A percentile compares a stretch with the other conserved stretches of the same genome.
These are phyloP conservation scores for Arctopsyche grandis DNA, from an alignment of 1,140 invertebrate species.

Conservation along the genomic window DNA sequence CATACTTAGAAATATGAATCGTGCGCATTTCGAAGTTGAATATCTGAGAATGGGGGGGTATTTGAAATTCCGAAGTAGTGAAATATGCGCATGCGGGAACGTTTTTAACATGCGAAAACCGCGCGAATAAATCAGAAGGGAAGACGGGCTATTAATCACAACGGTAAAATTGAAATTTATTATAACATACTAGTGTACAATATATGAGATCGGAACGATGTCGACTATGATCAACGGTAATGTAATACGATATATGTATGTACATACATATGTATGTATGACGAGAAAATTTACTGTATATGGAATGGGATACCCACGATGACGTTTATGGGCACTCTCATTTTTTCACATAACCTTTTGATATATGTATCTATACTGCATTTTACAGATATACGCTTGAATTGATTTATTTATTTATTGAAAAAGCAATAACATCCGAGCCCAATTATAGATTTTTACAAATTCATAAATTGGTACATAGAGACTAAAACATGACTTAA, in stretches of 20 bases:
- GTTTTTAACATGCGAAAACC: slow-evolving; percentile 24
- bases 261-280: too few species aligned
- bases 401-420: too few species aligned
- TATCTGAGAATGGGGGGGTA: not conserved
- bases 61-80: not conserved
- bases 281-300: too few species aligned
- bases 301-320: too few species aligned
- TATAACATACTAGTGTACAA: not conserved
- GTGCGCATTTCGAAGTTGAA: slow-evolving; percentile 7
- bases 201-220: not conserved
- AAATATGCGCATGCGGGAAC: slow-evolving; percentile 21
- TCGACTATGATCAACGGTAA: slow-evolving; percentile 17
- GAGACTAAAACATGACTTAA: too few species aligned
- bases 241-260: slow-evolving; percentile 19
- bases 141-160: slow-evolving; percentile 14
- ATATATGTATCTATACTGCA: too few species aligned
- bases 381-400: too few species aligned
- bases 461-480: too few species aligned
- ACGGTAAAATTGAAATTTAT: slow-evolving; percentile 29
- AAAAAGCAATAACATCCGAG: too few species aligned
- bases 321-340: too few species aligned
- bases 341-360: too few species aligned
- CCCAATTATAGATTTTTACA: too few species aligned
- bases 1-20: slow-evolving; percentile 35
- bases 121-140: not conserved